phyloP scores from a whole-genome alignment of 2,888 invertebrate species.

The Cerastis rubricosa region DNA sequence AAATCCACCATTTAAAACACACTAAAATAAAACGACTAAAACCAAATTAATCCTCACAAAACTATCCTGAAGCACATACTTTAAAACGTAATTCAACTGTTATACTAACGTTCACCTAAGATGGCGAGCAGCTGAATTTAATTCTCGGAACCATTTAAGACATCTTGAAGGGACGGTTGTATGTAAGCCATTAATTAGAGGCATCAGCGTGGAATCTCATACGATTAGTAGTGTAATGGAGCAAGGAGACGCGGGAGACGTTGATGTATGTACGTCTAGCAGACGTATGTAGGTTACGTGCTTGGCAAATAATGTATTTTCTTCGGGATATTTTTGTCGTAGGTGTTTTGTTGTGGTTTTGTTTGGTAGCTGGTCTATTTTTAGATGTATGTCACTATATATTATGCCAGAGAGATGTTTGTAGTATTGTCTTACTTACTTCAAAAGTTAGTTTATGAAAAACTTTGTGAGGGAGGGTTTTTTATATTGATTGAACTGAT shows the following conservation, averaged over 20 bases:
- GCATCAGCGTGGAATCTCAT: slow-evolving; percentile 85
- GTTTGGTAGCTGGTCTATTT: slow-evolving; percentile 4
- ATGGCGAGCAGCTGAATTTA: slow-evolving; percentile 68
- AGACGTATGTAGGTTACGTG: slow-evolving; percentile 39
- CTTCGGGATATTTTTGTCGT: slow-evolving; percentile 29
- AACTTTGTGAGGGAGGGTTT: background rate
- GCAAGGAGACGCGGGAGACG: slow-evolving; percentile 77
- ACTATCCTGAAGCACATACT: slow-evolving; percentile 51
- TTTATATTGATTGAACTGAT: background rate
- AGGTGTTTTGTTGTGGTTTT: too few species aligned
- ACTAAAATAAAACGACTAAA: slow-evolving; percentile 18
- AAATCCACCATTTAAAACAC: slow-evolving; percentile 4
- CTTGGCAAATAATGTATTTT: slow-evolving; percentile 59
- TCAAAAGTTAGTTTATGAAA: background rate
- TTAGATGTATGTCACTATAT: background rate
- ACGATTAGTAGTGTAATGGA: slow-evolving; percentile 87
- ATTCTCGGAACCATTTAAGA: slow-evolving; percentile 71
- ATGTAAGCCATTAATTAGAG: slow-evolving; percentile 83
- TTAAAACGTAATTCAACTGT: slow-evolving; percentile 63
- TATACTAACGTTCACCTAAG: slow-evolving; percentile 66
- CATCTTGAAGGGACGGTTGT: slow-evolving; percentile 75
- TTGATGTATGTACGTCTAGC: slow-evolving; percentile 78
- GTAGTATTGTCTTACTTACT: background rate
- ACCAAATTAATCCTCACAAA: slow-evolving; percentile 38
- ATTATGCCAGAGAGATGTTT: background rate